phyloP scores from a whole-genome alignment of 1,140 invertebrate genomes.

The Harpegnathos saltator region DNA sequence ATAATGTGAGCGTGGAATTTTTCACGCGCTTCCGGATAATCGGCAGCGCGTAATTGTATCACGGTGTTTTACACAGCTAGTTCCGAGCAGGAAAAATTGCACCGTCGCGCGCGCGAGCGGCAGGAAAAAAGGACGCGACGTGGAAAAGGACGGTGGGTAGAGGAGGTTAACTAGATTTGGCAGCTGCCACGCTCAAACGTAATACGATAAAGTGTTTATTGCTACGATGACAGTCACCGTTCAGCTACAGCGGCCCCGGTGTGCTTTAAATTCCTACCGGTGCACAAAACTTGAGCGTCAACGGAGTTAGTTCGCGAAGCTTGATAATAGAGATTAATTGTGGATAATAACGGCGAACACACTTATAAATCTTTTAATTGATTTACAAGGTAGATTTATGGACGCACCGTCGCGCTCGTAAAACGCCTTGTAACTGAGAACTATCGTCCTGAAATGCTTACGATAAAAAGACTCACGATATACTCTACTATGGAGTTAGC shows the following conservation, averaged over 20 bases:
- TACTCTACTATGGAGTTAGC: neutral
- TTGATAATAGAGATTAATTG: constrained; percentile 33
- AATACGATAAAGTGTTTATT: constrained; percentile 54
- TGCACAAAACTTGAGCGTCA: constrained; percentile 1
- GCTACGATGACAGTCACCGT: constrained; percentile 42
- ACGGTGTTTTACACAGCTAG: neutral
- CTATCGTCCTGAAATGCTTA: neutral
- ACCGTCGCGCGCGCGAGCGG: neutral
- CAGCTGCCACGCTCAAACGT: constrained; percentile 50
- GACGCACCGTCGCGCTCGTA: neutral
- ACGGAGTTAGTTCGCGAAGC: constrained; percentile 19
- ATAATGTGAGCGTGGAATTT: neutral
- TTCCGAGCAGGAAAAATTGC: constrained; percentile 9
- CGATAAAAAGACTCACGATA: neutral
- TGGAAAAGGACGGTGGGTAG: constrained; percentile 19
- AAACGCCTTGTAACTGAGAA: neutral
- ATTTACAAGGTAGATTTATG: constrained; percentile 4
- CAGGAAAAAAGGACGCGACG: constrained; percentile 28
- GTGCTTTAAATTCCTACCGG: constrained; percentile 31
- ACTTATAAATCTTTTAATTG: neutral
- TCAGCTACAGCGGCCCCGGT: neutral
- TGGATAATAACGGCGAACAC: neutral
- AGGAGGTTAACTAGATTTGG: constrained; percentile 54
- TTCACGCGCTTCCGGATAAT: neutral
- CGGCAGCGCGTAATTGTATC: neutral